Conservation (phyloP, 2,113 vertebrate genomes). For the Lampris megalopsis region DNA sequence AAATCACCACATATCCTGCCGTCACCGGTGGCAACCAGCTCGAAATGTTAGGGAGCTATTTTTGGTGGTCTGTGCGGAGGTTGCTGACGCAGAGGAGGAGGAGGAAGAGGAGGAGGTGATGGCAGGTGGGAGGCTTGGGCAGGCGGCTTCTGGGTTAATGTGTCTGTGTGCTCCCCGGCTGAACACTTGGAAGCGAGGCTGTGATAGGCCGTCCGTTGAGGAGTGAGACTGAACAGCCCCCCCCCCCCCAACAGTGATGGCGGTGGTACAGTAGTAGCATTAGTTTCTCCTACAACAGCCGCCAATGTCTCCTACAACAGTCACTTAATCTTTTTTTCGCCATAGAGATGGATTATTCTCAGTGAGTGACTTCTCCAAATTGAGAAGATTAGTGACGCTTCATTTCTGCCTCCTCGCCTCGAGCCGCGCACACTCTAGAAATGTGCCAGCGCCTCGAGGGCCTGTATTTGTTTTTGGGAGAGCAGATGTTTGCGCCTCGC, state of each 20-base stretch:
- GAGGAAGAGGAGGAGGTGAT: constrained; percentile 1
- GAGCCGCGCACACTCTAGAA: constrained; percentile 6
- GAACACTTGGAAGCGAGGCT: constrained; percentile 30
- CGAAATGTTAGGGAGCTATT: constrained; percentile 59
- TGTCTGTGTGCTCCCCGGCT: constrained; percentile 10
- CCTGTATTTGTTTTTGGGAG: constrained; percentile 43
- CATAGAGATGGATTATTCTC: constrained; percentile 36
- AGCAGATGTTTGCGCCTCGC: constrained; percentile 56
- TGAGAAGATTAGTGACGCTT: constrained; percentile 50
- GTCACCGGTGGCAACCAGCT: constrained; percentile 30
- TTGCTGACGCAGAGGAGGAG: background rate
- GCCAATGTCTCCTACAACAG: background rate
- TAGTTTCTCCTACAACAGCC: constrained; percentile 4
- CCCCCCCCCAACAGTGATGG: background rate
- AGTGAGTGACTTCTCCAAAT: constrained; percentile 48
- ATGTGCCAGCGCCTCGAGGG: constrained; percentile 28
- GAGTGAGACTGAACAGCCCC: no score
- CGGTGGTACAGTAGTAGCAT: background rate
- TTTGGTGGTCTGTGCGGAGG: constrained; percentile 29
- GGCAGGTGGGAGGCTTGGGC: background rate
- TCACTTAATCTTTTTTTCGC: constrained; percentile 10
- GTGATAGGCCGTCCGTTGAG: constrained; percentile 5
- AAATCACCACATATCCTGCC: background rate
- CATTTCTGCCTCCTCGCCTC: constrained; percentile 18
- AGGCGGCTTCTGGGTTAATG: constrained; percentile 11